A percentile compares a stretch with the other conserved stretches of the same genome.
Evolutionary conservation across 1,140 invertebrate genomes (phyloP).

Genomic region (Panagrolaimus sp.): DNA sequence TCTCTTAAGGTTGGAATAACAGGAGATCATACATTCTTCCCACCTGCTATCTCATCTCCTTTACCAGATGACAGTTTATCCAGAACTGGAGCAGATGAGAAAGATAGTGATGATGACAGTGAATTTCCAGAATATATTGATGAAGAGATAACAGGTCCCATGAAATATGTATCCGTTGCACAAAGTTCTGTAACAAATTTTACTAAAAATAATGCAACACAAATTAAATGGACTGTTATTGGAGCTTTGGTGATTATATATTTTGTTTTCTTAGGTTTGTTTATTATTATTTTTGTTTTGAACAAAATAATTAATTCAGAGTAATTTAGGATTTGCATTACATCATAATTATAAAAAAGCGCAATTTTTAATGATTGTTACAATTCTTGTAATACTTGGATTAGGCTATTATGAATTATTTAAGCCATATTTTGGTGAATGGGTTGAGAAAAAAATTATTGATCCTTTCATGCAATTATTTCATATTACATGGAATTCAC

Average conservation of each 20-base stretch:
- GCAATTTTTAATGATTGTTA: conserved; percentile 69
- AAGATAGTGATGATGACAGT: neutral
- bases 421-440: conserved; percentile 63
- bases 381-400: conserved; percentile 65
- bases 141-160: conserved; percentile 20
- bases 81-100: no score
- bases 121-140: conserved; percentile 20
- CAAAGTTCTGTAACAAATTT: conserved; percentile 15
- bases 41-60: no score
- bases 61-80: no score
- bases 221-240: conserved; percentile 8
- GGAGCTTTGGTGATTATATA: conserved; percentile 15
- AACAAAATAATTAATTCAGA: neutral
- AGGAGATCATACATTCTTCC: no score
- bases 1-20: no score
- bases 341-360: conserved; percentile 63
- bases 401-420: conserved; percentile 68
- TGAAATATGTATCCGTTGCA: conserved; percentile 18
- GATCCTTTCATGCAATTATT: neutral
- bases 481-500: conserved; percentile 16
- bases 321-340: conserved; percentile 43
- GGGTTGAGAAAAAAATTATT: neutral
- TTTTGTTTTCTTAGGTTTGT: conserved; percentile 25
- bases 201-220: conserved; percentile 12
- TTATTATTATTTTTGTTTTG: neutral